A percentile compares a stretch with the other conserved stretches of the same genome.
Evolutionary conservation across 2,797 vertebrate genomes (phyloP).

Genomic region (Dendrocincla tyrannina): DNA sequence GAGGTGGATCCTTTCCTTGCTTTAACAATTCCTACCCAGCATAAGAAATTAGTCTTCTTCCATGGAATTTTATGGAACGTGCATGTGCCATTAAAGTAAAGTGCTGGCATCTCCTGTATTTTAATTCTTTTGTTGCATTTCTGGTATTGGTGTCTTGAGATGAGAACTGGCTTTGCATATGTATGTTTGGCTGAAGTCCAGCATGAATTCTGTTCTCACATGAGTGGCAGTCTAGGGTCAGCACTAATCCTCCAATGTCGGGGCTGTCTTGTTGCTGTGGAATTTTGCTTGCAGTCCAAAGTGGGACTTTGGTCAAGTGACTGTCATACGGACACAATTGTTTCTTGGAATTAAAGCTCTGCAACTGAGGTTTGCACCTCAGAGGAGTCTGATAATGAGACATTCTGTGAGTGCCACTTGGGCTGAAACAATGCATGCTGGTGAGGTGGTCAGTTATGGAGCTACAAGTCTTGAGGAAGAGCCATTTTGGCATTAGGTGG

Average conservation of each 20-base stretch:
- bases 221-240: not conserved
- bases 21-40: not conserved
- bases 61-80: not conserved
- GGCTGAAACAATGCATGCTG: not conserved
- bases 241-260: not conserved
- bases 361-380: not conserved
- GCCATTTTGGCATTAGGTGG: not conserved
- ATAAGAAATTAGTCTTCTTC: not conserved
- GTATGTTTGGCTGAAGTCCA: not conserved
- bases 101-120: not conserved
- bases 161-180: not conserved
- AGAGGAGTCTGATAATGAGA: not conserved
- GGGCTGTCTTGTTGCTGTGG: not conserved
- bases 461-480: not conserved
- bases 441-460: not conserved
- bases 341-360: not conserved
- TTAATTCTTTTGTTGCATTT: not conserved
- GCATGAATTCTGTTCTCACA: fast-evolving
- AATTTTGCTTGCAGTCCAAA: not conserved
- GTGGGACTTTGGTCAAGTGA: not conserved
- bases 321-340: not conserved
- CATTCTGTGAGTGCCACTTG: not conserved
- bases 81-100: not conserved
- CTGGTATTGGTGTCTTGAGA: not conserved
- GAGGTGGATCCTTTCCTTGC: not conserved